These are phyloP conservation scores for Odontomyia ornata DNA, from an alignment of 2,888 invertebrate species.

Conservation along the genomic window DNA sequence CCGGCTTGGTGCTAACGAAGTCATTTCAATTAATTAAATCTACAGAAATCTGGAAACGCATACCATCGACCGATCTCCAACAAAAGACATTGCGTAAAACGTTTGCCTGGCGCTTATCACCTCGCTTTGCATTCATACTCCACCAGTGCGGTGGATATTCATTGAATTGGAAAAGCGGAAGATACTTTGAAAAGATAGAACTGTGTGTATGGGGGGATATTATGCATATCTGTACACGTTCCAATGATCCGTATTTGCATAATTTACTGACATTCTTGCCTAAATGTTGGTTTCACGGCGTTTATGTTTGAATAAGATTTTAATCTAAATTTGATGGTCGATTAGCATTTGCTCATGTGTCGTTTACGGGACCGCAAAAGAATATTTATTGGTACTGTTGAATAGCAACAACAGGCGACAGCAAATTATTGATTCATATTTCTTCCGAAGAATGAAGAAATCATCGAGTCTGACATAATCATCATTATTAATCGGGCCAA, in stretches of 20 bases:
- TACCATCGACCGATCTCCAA: too few relatives aligned
- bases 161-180: not conserved
- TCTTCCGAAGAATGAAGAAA: not conserved
- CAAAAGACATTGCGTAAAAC: too few relatives aligned
- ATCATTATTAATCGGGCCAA: not conserved
- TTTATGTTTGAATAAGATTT: slow-evolving; percentile 15
- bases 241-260: slow-evolving; percentile 19
- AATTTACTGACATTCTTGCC: slow-evolving; percentile 4
- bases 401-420: not conserved
- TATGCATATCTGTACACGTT: not conserved
- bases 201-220: not conserved
- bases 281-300: slow-evolving; percentile 3
- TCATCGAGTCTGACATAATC: not conserved
- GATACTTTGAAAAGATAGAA: not conserved
- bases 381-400: not conserved
- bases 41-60: too few relatives aligned
- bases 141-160: not conserved
- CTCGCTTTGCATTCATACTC: too few relatives aligned
- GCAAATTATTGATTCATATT: not conserved
- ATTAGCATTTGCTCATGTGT: slow-evolving; percentile 11
- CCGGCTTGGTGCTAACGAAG: too few relatives aligned
- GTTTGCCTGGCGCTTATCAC: too few relatives aligned
- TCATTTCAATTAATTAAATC: too few relatives aligned
- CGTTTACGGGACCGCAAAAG: not conserved
- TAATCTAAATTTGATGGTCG: slow-evolving; percentile 22